Evolutionary conservation across 2,113 vertebrate species (phyloP), one percentile per base, ranked within the genome.

Genomic region (Verasper variegatus): DNA sequence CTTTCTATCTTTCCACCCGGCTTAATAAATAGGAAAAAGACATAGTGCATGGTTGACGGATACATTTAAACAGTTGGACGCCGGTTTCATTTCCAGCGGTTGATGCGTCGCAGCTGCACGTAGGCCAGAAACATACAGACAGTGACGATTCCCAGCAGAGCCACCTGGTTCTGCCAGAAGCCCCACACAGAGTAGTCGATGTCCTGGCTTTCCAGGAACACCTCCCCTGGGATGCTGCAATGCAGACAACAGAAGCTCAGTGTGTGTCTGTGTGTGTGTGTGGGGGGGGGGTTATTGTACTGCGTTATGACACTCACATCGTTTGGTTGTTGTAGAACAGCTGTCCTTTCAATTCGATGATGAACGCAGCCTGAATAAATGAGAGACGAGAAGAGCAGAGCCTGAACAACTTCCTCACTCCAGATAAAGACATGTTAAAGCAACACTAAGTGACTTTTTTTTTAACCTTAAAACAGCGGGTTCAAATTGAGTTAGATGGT

Each of bases 101-200:
- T 95, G 75, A 95, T 92, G 52, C 94, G 84, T 31, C 84, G 85
- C 67, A 95, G 83, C 84, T 95, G 94, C 7, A 94, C 40, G 8
- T 95, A 95, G 49, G 94, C 71, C 74, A 95, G 71, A 9, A 54
- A 6, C 90, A 95, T 91, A 78, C 93, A 95, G 65, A 81, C 54
- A 54, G 73, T 0, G 4, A 81, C 84, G 61, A 95, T 94, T 68
- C 91, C 91, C 61, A 94, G 13, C 76, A 95, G 92, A 55, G 95
- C 95, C 81, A 95, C 87, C 26, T 92, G 62, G 54, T 95, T 96
- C 92, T 95, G 91, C 95, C 95, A 95, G 89, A 95, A 95, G 6
- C 94, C 95, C 95, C 95, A 95, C 1, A 17, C 4, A 2, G 94
- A 95, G 89, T 95, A 94, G 88, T 95, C 88, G 2, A 96, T 89